Conservation (phyloP, 1,140 invertebrate species). For the Pectinophora gossypiella region DNA sequence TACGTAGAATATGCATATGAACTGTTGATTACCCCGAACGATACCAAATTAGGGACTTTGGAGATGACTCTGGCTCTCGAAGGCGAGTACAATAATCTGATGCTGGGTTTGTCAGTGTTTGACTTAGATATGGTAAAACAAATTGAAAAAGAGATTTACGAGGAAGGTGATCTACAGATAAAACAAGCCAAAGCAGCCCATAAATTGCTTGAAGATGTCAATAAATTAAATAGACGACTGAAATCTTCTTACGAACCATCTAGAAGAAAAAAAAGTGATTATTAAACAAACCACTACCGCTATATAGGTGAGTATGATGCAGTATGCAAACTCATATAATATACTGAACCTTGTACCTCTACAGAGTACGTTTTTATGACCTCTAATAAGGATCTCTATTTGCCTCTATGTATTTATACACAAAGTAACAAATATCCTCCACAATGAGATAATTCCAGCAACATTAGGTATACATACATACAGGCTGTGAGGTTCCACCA, state of each 20-base stretch:
- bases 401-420: too few species aligned
- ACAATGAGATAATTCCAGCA: too few species aligned
- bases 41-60: constrained; percentile 74
- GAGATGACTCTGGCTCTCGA: constrained; percentile 79
- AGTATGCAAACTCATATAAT: too few species aligned
- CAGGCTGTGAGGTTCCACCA: too few species aligned
- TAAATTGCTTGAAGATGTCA: constrained; percentile 75
- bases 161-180: constrained; percentile 73
- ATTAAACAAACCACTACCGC: too few species aligned
- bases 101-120: constrained; percentile 75
- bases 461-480: too few species aligned
- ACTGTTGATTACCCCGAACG: constrained; percentile 74
- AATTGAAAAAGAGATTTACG: constrained; percentile 77
- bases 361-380: too few species aligned
- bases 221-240: constrained; percentile 69
- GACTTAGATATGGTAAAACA: constrained; percentile 74
- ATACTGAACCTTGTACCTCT: too few species aligned
- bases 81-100: constrained; percentile 74
- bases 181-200: constrained; percentile 76
- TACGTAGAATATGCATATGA: constrained; percentile 81
- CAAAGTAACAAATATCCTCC: too few species aligned
- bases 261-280: too few species aligned
- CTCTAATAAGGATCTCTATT: too few species aligned
- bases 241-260: constrained; percentile 72
- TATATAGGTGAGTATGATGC: too few species aligned